These are phyloP conservation scores for Mastigias papua DNA, from an alignment of 30 jellyfish, hydroid and myxozoan genomes.

Conservation along the genomic window DNA sequence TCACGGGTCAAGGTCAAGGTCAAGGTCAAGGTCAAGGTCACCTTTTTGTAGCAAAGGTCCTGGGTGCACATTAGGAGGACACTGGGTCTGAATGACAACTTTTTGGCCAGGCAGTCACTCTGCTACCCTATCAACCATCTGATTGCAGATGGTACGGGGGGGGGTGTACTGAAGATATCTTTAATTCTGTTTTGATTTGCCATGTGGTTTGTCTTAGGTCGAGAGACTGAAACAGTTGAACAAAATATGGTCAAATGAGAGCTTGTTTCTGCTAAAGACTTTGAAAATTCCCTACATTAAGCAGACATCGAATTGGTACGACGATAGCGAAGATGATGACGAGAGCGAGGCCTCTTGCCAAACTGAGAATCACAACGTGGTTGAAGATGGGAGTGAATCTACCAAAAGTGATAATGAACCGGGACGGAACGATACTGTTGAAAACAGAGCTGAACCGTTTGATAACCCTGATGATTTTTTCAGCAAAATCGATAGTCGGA, in stretches of 20 bases:
- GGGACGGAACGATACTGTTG: not conserved
- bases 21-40: too few species aligned
- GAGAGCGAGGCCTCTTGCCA: not conserved
- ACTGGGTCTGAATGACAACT: too few species aligned
- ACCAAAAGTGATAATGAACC: not conserved
- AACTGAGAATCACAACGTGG: not conserved
- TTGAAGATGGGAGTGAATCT: not conserved
- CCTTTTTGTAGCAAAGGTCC: too few species aligned
- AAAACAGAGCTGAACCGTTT: not conserved
- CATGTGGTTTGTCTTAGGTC: too few species aligned
- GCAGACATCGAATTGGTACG: not conserved
- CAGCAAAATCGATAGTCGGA: constrained; percentile 41
- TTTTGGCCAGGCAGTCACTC: too few species aligned
- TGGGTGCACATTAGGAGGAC: too few species aligned
- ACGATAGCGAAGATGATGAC: constrained; percentile 25
- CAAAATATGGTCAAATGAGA: constrained; percentile 84
- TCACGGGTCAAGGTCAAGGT: too few species aligned
- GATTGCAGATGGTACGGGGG: too few species aligned
- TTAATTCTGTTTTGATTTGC: too few species aligned
- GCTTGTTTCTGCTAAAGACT: constrained; percentile 53
- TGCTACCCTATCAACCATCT: too few species aligned
- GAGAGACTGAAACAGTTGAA: constrained; percentile 71
- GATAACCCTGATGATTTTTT: constrained; percentile 24
- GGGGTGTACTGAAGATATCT: too few species aligned
- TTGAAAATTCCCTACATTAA: constrained; percentile 45